These are phyloP conservation scores for Lithobates pipiens DNA, from an alignment of 2,797 vertebrate species.

Conservation along the genomic window DNA sequence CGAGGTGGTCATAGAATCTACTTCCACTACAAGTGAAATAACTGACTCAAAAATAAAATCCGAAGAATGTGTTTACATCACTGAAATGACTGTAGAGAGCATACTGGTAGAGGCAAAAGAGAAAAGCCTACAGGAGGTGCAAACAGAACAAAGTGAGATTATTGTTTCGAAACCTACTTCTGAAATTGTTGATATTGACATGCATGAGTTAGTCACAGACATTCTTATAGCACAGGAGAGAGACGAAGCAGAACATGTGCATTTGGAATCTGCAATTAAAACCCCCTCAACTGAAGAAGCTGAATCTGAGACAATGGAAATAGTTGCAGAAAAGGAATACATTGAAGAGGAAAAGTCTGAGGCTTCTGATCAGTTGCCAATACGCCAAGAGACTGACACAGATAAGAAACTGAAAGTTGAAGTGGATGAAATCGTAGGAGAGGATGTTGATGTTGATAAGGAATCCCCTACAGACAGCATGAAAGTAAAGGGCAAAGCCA, in stretches of 20 bases:
- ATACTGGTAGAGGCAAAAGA: not conserved
- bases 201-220: not conserved
- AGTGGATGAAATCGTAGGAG: not conserved
- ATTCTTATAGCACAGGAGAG: not conserved
- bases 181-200: not conserved
- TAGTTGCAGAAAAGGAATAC: too few species aligned
- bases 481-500: constrained; percentile 17
- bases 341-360: not conserved
- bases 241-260: not conserved
- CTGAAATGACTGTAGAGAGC: not conserved
- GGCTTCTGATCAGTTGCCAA: not conserved
- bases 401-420: not conserved
- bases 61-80: not conserved
- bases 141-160: not conserved
- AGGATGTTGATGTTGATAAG: not conserved
- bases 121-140: not conserved
- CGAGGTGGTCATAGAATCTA: not conserved
- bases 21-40: not conserved
- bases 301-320: too few species aligned
- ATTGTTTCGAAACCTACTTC: not conserved
- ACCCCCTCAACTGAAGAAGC: too few species aligned
- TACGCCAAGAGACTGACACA: not conserved
- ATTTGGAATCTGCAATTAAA: too few species aligned
- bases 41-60: too few species aligned
- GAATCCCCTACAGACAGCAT: not conserved